phyloP scores from a whole-genome alignment of 2,113 vertebrate species.

The Corythornis madagascariensis region DNA sequence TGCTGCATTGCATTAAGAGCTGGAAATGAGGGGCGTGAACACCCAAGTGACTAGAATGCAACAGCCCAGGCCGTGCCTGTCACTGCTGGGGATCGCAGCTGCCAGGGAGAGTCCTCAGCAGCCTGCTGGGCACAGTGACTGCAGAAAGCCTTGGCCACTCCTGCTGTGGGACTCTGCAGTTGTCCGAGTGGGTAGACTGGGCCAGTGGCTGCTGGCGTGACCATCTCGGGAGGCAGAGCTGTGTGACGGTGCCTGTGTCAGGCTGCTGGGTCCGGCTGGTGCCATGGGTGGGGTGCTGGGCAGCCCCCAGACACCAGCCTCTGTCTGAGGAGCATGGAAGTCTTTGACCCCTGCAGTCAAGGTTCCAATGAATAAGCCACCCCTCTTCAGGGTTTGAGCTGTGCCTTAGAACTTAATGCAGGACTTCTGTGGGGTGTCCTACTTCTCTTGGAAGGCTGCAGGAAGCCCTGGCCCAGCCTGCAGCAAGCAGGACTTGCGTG shows the following conservation, averaged over 20 bases:
- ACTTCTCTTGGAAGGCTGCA: not conserved
- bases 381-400: not conserved
- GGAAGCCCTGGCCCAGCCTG: not conserved
- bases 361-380: not conserved
- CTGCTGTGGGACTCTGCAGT: accelerated
- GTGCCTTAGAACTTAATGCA: not conserved
- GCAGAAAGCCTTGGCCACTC: not conserved
- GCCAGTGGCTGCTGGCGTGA: accelerated
- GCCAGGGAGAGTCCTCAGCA: not conserved
- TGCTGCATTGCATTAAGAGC: conserved; percentile 32
- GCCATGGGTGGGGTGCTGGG: not conserved
- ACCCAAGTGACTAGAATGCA: not conserved
- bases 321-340: not conserved
- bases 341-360: not conserved
- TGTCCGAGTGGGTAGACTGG: accelerated
- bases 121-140: not conserved
- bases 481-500: accelerated
- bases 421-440: not conserved
- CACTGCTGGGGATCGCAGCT: not conserved
- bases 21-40: not conserved
- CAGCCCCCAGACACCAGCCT: not conserved
- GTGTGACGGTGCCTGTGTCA: not conserved
- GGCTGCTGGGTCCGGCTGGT: not conserved
- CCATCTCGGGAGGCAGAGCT: not conserved
- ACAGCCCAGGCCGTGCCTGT: not conserved